Evolutionary conservation across 2,797 vertebrate species (phyloP).

Genomic region (Fistularia commersonii): DNA sequence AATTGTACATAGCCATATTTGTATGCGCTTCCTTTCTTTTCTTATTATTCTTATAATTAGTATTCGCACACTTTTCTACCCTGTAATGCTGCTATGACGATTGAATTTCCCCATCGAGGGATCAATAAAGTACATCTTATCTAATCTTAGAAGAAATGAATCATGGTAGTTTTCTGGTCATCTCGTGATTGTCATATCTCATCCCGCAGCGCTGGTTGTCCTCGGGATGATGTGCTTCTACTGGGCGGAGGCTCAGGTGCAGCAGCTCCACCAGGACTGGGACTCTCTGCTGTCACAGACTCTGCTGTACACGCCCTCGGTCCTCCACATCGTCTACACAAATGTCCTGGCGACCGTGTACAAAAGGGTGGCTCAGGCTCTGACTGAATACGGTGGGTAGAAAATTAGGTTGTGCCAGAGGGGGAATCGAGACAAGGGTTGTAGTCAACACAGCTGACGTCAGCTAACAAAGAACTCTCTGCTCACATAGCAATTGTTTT

Average conservation of each 20-base stretch:
- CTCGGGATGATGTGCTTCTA: conserved; percentile 79
- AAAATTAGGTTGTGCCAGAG: not conserved
- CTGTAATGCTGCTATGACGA: no score
- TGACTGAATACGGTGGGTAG: conserved; percentile 78
- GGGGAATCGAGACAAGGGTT: not conserved
- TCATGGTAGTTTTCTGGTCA: not conserved
- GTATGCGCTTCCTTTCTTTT: not conserved
- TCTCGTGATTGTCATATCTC: not conserved
- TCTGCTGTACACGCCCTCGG: conserved; percentile 71
- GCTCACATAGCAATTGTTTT: no score
- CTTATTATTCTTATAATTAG: no score
- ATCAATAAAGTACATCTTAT: no score
- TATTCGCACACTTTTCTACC: no score
- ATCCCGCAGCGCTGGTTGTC: conserved; percentile 64
- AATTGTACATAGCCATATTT: not conserved
- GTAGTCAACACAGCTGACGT: not conserved
- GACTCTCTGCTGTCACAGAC: conserved; percentile 57
- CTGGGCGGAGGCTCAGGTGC: conserved; percentile 64
- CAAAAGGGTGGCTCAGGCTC: conserved; percentile 58
- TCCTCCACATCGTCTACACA: conserved; percentile 76
- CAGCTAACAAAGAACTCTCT: not conserved
- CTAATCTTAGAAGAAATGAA: no score
- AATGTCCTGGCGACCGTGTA: conserved; percentile 73
- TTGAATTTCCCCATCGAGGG: no score
- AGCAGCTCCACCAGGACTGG: conserved; percentile 58